Evolutionary conservation across 2,888 invertebrate species (phyloP).

Genomic region (Apotomis betuletana): DNA sequence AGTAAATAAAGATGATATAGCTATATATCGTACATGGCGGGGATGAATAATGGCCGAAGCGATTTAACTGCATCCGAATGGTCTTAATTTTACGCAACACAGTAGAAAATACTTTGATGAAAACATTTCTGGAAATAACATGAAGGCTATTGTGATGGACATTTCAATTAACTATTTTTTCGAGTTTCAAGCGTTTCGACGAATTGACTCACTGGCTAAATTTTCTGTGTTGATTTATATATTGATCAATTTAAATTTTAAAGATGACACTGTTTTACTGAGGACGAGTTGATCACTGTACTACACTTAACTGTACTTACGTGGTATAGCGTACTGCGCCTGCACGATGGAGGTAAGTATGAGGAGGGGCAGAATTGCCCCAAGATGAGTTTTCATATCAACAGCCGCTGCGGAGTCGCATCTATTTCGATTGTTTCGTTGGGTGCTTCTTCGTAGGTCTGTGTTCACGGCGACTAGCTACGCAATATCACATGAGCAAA

Average conservation of each 20-base stretch:
- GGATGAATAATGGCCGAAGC: no score
- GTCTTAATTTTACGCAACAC: neutral
- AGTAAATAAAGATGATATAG: no score
- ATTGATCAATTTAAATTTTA: neutral
- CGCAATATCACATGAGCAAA: conserved; percentile 6
- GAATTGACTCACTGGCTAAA: neutral
- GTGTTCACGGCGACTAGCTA: conserved; percentile 16
- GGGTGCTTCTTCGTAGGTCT: conserved; percentile 32
- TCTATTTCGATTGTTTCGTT: conserved; percentile 53
- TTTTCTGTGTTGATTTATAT: neutral
- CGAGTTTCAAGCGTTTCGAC: neutral
- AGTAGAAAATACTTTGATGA: neutral
- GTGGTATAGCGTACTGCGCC: conserved; percentile 55
- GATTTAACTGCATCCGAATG: no score
- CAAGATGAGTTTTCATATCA: conserved; percentile 62
- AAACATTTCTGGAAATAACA: conserved; percentile 19
- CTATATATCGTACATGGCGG: no score
- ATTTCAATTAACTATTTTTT: conserved; percentile 42
- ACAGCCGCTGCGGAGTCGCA: conserved; percentile 51
- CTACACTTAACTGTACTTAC: conserved; percentile 60
- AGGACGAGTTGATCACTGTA: neutral
- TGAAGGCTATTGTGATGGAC: conserved; percentile 43
- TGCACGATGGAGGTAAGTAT: conserved; percentile 52
- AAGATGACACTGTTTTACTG: neutral
- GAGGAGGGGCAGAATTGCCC: conserved; percentile 61